Conservation (phyloP, 2,797 vertebrate species). For the Lacerta agilis region DNA sequence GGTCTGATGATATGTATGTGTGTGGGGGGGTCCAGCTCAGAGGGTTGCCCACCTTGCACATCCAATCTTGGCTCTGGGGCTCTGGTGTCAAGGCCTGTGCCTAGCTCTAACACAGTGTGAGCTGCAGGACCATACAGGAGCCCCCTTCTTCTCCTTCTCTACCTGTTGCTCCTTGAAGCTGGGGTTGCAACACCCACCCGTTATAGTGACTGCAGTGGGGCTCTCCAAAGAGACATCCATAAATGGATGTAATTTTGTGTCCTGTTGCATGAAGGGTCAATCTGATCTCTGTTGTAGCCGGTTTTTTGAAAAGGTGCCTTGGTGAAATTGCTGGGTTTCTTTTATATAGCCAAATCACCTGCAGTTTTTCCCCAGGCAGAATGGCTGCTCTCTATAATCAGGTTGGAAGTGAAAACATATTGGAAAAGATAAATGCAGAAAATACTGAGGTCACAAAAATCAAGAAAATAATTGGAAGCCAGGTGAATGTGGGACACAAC, state of each 20-base stretch:
- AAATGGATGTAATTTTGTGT: neutral
- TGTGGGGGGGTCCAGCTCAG: too few relatives aligned
- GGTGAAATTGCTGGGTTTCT: neutral
- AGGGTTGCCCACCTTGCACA: neutral
- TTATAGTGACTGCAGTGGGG: neutral
- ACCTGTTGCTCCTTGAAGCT: neutral
- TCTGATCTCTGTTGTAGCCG: neutral
- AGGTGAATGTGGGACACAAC: conserved; percentile 1
- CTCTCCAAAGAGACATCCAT: neutral
- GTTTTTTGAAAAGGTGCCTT: neutral
- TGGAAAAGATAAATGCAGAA: neutral
- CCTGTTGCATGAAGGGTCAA: neutral
- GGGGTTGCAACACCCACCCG: neutral
- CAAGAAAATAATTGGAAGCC: neutral
- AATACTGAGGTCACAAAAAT: neutral
- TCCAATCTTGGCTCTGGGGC: too few relatives aligned
- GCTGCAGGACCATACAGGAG: neutral
- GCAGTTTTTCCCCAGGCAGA: neutral
- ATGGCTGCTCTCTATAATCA: neutral
- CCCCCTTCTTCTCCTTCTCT: neutral
- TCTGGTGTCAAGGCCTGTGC: neutral
- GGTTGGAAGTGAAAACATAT: conserved; percentile 2
- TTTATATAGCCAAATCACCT: neutral
- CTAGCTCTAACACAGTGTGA: neutral
- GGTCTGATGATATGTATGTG: neutral